Percentiles rank a stretch among this genome's conserved stretches.
Conservation (phyloP, 2,113 vertebrate genomes). For the Coracopsis vasa region DNA sequence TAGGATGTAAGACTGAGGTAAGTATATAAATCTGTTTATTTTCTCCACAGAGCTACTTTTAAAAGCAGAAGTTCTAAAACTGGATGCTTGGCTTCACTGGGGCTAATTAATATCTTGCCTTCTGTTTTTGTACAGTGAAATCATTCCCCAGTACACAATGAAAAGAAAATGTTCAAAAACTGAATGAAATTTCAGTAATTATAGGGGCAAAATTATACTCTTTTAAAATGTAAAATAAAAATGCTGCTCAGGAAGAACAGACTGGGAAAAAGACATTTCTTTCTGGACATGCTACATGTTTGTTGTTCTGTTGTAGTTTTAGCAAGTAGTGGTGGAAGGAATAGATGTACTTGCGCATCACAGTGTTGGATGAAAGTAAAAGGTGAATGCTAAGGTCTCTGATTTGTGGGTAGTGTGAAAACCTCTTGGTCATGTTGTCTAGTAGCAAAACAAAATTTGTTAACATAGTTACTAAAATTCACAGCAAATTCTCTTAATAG, state of each 20-base stretch:
- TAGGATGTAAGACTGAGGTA: not conserved
- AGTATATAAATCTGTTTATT: not conserved
- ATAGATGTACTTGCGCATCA: not conserved
- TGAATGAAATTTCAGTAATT: not conserved
- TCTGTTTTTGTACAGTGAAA: not conserved
- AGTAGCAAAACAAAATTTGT: not conserved
- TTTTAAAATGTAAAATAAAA: not conserved
- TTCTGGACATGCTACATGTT: not conserved
- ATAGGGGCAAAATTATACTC: not conserved
- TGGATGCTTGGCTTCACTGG: not conserved
- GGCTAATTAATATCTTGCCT: not conserved
- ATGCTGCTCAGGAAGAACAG: not conserved
- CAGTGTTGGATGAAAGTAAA: not conserved
- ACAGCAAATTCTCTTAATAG: not conserved
- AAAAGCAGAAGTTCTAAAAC: not conserved
- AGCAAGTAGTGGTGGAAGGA: not conserved
- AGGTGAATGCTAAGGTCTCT: not conserved
- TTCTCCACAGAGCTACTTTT: not conserved
- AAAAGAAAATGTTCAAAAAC: not conserved
- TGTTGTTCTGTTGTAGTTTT: not conserved
- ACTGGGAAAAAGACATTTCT: not conserved
- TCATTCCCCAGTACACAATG: not conserved
- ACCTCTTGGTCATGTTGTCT: rapidly evolving
- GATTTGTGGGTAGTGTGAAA: not conserved
- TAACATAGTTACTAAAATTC: not conserved